These are phyloP conservation scores for Erythrolamprus reginae DNA, from an alignment of 2,113 vertebrate genomes.

Conservation along the genomic window DNA sequence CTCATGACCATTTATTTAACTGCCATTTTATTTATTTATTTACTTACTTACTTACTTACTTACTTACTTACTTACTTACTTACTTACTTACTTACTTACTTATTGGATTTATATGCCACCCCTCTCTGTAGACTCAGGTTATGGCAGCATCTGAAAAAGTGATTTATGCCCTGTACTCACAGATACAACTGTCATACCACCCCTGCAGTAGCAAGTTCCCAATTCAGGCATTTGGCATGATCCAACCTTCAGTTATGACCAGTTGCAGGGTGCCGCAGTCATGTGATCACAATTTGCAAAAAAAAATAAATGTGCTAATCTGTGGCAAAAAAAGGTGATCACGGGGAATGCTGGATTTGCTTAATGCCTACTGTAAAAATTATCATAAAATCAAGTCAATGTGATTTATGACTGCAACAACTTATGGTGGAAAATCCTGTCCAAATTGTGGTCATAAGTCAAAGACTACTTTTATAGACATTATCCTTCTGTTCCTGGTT, in stretches of 20 bases:
- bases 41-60: too few species aligned
- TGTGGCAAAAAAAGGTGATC: background rate
- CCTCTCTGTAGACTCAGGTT: too few species aligned
- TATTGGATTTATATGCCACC: too few species aligned
- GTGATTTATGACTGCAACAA: background rate
- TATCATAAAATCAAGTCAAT: background rate
- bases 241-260: background rate
- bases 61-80: too few species aligned
- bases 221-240: background rate
- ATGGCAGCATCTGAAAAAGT: background rate
- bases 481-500: background rate
- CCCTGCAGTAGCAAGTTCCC: background rate
- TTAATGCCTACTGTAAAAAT: background rate
- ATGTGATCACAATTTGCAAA: background rate
- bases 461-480: background rate
- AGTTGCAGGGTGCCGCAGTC: too few species aligned
- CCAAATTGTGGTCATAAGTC: background rate
- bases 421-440: background rate
- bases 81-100: too few species aligned
- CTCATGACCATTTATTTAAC: background rate
- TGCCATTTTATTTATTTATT: too few species aligned
- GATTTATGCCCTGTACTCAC: background rate
- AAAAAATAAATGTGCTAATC: too few species aligned
- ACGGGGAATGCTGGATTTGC: background rate
- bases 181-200: background rate